phyloP scores from a whole-genome alignment of 1,140 invertebrate genomes.

The Anoplolepis gracilipes region DNA sequence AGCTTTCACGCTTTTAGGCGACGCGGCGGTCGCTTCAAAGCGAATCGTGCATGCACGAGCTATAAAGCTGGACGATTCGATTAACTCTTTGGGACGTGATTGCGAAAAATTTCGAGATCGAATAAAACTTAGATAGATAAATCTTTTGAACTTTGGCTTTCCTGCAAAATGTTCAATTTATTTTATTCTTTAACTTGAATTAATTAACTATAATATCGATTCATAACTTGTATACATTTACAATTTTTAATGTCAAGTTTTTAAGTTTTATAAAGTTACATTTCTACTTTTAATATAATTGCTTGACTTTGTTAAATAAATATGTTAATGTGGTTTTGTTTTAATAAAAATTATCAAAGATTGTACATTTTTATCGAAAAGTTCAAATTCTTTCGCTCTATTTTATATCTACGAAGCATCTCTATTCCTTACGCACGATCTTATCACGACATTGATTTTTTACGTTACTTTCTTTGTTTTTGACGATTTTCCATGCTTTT shows the following conservation, averaged over 20 bases:
- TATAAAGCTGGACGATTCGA: conserved; percentile 55
- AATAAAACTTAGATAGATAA: conserved; percentile 12
- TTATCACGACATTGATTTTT: conserved; percentile 4
- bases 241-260: background rate
- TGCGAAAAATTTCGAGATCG: conserved; percentile 25
- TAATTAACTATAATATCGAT: background rate
- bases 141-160: background rate
- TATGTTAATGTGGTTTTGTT: background rate
- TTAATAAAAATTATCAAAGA: background rate
- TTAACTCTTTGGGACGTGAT: conserved; percentile 41
- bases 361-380: conserved; percentile 8
- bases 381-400: conserved; percentile 25
- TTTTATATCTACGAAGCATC: background rate
- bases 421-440: conserved; percentile 2
- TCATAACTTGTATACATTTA: background rate
- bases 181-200: background rate
- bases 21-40: conserved; percentile 51
- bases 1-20: conserved; percentile 61
- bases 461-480: background rate
- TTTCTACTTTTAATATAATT: too few relatives aligned
- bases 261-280: background rate
- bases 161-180: background rate
- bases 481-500: background rate
- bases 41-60: conserved; percentile 37
- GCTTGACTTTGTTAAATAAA: background rate